phyloP scores from a whole-genome alignment of 2,797 vertebrate genomes.

The Strix occidentalis region DNA sequence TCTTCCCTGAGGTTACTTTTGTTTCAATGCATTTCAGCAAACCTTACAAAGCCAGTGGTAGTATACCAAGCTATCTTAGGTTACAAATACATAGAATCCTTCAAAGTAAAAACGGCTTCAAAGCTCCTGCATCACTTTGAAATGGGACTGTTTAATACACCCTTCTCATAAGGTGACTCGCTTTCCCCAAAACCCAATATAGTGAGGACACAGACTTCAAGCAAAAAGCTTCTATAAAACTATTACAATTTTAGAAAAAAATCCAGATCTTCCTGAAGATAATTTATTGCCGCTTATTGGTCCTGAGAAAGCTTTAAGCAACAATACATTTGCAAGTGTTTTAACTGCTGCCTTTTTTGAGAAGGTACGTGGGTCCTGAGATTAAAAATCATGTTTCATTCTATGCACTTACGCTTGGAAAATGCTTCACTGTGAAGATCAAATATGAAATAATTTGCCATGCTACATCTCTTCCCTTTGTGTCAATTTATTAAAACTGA shows the following conservation, averaged over 20 bases:
- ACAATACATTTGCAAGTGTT: constrained; percentile 35
- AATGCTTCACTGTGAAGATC: not conserved
- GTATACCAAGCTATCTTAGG: not conserved
- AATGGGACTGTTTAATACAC: not conserved
- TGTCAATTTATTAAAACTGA: not conserved
- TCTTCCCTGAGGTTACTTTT: constrained; percentile 37
- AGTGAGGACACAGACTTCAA: not conserved
- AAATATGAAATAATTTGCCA: not conserved
- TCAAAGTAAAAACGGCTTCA: not conserved
- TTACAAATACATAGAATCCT: not conserved
- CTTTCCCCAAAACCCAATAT: not conserved
- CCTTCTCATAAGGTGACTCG: not conserved
- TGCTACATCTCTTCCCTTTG: not conserved
- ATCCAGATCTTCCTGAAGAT: constrained; percentile 36
- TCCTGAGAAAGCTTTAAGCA: constrained; percentile 69
- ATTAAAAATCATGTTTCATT: not conserved
- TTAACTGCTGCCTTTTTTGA: constrained; percentile 24
- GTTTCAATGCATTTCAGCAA: not conserved
- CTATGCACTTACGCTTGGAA: not conserved
- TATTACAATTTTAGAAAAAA: constrained; percentile 33
- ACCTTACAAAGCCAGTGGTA: not conserved
- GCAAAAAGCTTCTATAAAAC: constrained; percentile 55
- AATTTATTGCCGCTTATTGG: constrained; percentile 59
- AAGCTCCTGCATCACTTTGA: not conserved
- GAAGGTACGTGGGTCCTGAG: constrained; percentile 28